A percentile compares a stretch with the other conserved stretches of the same genome.
Evolutionary conservation across 2,888 invertebrate genomes (phyloP).

Genomic region (Aleiodes alternator): DNA sequence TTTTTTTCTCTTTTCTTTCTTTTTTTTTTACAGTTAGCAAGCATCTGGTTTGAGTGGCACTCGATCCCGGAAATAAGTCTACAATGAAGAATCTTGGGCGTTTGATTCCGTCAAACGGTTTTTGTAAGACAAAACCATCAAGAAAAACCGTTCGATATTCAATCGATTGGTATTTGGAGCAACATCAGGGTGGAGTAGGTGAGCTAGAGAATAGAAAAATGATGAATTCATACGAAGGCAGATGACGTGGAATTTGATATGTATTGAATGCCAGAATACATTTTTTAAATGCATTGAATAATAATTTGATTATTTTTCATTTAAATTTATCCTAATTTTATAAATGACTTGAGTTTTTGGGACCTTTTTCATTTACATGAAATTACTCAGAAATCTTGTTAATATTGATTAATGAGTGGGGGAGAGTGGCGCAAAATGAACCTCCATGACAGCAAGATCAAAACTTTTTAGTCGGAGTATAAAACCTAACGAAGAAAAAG

Average conservation of each 20-base stretch:
- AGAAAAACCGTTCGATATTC: constrained; percentile 27
- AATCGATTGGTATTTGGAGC: constrained; percentile 32
- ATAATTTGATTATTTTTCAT: too few relatives aligned
- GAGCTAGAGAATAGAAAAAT: not conserved
- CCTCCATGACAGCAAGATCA: too few relatives aligned
- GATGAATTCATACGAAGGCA: not conserved
- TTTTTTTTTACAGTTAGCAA: constrained; percentile 35
- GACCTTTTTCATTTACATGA: too few relatives aligned
- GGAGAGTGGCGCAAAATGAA: too few relatives aligned
- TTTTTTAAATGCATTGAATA: too few relatives aligned
- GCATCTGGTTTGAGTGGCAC: constrained; percentile 47
- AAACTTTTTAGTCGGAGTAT: too few relatives aligned
- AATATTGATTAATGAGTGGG: too few relatives aligned
- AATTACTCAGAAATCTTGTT: too few relatives aligned
- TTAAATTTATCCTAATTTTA: too few relatives aligned
- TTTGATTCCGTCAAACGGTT: constrained; percentile 17
- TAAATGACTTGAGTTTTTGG: too few relatives aligned
- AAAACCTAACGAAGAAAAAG: too few relatives aligned
- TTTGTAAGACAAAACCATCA: constrained; percentile 16
- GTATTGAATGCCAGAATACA: not conserved
- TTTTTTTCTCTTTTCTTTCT: too few relatives aligned
- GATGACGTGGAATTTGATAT: constrained; percentile 25
- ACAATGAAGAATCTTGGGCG: constrained; percentile 12
- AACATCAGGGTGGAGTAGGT: constrained; percentile 8
- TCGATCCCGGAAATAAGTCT: constrained; percentile 42